Evolutionary conservation across 1,140 invertebrate genomes (phyloP).

Genomic region (Orchestia grillus): DNA sequence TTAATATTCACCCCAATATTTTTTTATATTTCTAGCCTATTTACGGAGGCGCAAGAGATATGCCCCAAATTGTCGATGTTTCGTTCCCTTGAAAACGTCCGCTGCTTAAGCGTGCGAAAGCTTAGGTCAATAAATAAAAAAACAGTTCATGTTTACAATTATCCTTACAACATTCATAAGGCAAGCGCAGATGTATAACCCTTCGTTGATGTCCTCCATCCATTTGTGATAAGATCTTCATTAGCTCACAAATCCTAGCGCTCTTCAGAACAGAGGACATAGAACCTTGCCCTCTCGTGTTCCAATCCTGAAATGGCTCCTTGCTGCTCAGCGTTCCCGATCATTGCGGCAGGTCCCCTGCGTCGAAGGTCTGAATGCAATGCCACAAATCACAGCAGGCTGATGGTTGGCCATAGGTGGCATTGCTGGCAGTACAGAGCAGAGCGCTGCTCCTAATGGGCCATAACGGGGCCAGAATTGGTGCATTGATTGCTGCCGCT

Average conservation of each 20-base stretch:
- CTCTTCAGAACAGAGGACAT: neutral
- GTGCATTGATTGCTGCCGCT: neutral
- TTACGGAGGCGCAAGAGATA: too few relatives aligned
- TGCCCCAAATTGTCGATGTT: too few relatives aligned
- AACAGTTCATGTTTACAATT: too few relatives aligned
- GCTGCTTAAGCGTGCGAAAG: neutral
- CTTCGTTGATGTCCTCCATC: neutral
- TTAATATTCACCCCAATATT: too few relatives aligned
- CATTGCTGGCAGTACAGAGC: neutral
- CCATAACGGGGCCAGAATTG: conserved; percentile 5
- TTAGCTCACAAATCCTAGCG: neutral
- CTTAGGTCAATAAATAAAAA: too few relatives aligned
- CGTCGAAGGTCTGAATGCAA: neutral
- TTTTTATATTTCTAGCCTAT: too few relatives aligned
- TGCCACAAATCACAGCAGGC: neutral
- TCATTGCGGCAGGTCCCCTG: neutral
- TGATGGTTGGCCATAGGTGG: neutral
- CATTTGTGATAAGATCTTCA: neutral
- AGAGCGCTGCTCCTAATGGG: neutral
- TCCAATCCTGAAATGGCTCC: neutral
- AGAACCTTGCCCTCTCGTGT: neutral
- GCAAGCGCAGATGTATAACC: neutral
- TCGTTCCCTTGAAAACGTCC: too few relatives aligned
- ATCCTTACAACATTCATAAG: neutral
- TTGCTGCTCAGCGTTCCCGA: neutral